Evolutionary conservation across 1,140 invertebrate genomes (phyloP).

Genomic region (Panonychus citri): DNA sequence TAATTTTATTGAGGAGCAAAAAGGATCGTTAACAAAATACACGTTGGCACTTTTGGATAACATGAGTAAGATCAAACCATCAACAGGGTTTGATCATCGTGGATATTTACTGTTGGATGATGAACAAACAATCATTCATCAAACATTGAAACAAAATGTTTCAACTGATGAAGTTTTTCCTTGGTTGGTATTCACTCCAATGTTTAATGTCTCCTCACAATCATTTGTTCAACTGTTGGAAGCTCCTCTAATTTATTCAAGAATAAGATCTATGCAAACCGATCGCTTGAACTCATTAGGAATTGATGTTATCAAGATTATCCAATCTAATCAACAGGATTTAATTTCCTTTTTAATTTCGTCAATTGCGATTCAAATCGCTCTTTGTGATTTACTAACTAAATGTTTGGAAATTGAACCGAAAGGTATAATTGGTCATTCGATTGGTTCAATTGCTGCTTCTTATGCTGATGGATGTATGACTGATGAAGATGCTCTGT

Average conservation of each 20-base stretch:
- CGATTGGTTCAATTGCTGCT: conserved; percentile 28
- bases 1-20: conserved; percentile 19
- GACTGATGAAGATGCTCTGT: conserved; percentile 31
- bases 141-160: not conserved
- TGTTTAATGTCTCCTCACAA: conserved; percentile 87
- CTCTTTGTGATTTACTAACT: conserved; percentile 25
- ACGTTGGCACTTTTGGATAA: conserved; percentile 9
- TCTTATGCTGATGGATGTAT: conserved; percentile 32
- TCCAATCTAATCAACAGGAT: not conserved
- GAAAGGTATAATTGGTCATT: conserved; percentile 34
- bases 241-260: conserved; percentile 42
- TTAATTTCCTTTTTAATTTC: conserved; percentile 41
- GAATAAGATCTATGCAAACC: too few relatives aligned
- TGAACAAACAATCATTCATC: too few relatives aligned
- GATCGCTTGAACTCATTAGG: conserved; percentile 47
- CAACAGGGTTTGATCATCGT: not conserved
- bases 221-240: conserved; percentile 71
- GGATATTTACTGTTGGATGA: conserved; percentile 1
- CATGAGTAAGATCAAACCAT: not conserved
- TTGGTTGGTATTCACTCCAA: conserved; percentile 40
- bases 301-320: conserved; percentile 40
- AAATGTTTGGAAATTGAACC: conserved; percentile 24
- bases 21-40: conserved; percentile 10
- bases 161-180: not conserved
- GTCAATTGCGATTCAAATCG: conserved; percentile 51